phyloP scores from a whole-genome alignment of 2,888 invertebrate genomes.

The Erannis defoliaria region DNA sequence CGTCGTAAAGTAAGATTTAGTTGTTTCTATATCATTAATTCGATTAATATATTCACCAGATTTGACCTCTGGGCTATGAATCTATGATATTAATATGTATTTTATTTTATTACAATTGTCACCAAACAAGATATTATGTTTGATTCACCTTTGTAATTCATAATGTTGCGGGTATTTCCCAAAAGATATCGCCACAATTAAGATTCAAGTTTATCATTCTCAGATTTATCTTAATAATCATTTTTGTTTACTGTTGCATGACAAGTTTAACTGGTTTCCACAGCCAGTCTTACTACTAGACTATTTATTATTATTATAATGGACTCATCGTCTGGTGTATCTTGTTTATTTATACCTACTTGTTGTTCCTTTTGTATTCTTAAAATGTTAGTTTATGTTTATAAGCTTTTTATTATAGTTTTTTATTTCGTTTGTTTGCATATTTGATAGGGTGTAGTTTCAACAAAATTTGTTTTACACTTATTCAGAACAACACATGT shows the following conservation, averaged over 20 bases:
- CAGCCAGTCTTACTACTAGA: neutral
- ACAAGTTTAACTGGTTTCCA: slow-evolving; percentile 12
- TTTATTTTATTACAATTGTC: neutral
- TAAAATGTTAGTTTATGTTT: neutral
- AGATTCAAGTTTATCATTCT: slow-evolving; percentile 10
- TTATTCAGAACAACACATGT: neutral
- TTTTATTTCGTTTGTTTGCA: too few relatives aligned
- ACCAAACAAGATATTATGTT: neutral
- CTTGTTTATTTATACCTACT: neutral
- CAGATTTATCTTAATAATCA: neutral
- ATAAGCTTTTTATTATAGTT: neutral
- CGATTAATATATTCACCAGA: neutral
- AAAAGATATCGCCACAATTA: neutral
- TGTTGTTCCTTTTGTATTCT: neutral
- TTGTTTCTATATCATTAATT: neutral
- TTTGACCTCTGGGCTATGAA: neutral
- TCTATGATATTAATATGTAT: too few relatives aligned
- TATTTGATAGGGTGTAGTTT: neutral
- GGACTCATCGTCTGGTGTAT: neutral
- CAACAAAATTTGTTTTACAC: too few relatives aligned
- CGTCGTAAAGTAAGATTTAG: neutral
- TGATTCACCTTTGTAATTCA: neutral
- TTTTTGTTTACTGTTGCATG: slow-evolving; percentile 16
- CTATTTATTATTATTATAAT: neutral
- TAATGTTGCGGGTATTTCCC: slow-evolving; percentile 6